Conservation (phyloP, 1,140 invertebrate species). For the Brachionus sp. region DNA sequence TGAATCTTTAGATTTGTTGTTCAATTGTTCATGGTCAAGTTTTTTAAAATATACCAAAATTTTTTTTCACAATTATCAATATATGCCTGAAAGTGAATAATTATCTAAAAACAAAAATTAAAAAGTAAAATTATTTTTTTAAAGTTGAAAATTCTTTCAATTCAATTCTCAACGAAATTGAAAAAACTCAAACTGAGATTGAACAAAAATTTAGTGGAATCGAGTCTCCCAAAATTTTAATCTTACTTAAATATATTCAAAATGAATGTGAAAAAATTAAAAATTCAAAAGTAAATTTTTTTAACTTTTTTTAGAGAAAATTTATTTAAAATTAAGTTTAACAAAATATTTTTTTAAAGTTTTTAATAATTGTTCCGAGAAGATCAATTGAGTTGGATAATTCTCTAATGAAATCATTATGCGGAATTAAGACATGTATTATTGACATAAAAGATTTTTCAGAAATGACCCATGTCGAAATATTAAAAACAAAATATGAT, state of each 20-base stretch:
- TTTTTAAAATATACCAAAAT: not conserved
- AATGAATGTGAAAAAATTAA: not conserved
- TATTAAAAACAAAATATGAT: not conserved
- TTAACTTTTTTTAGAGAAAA: not conserved
- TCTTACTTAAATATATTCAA: not conserved
- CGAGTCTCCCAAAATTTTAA: not conserved
- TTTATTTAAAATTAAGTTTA: not conserved
- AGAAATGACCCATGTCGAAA: not conserved
- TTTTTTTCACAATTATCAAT: not conserved
- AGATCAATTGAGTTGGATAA: not conserved
- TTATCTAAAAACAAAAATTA: not conserved
- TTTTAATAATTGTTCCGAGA: not conserved
- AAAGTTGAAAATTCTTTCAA: not conserved
- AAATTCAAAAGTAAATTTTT: not conserved
- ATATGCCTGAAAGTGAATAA: not conserved
- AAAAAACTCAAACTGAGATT: not conserved
- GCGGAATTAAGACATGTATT: not conserved
- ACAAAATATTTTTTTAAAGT: not conserved
- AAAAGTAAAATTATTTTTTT: not conserved
- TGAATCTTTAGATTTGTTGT: not conserved
- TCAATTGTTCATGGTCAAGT: not conserved
- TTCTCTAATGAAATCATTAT: not conserved
- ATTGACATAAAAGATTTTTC: not conserved
- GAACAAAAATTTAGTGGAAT: not conserved
- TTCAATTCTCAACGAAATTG: not conserved